Percentiles rank a stretch among this genome's conserved stretches.
Conservation (phyloP, 2,113 vertebrate species). For the Pholis gunnellus region DNA sequence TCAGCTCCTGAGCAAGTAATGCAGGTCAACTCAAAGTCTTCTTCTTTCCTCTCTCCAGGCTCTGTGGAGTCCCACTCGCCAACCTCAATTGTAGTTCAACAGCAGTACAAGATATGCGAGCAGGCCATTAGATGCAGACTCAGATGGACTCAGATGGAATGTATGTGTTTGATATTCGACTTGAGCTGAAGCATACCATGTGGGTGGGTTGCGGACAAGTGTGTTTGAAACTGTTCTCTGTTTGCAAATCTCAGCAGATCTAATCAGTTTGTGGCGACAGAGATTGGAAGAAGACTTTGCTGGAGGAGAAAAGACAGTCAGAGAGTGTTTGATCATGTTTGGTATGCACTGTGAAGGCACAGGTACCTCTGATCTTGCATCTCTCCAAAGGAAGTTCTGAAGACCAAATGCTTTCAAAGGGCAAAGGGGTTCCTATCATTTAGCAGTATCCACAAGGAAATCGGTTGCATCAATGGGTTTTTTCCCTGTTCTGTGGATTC, state of each 20-base stretch:
- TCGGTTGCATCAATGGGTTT: constrained; percentile 33
- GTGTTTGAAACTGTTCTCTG: constrained; percentile 74
- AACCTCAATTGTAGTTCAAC: constrained; percentile 23
- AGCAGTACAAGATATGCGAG: constrained; percentile 26
- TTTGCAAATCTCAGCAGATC: constrained; percentile 81
- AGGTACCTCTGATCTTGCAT: constrained; percentile 82
- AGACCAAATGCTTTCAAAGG: constrained; percentile 51
- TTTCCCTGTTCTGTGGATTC: constrained; percentile 2
- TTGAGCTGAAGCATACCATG: constrained; percentile 54
- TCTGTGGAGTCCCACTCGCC: constrained; percentile 16
- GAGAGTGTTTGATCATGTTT: constrained; percentile 83
- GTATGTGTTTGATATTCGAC: constrained; percentile 70
- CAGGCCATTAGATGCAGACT: constrained; percentile 50
- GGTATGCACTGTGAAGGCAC: constrained; percentile 88
- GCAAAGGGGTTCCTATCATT: constrained; percentile 42
- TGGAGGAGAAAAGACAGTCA: constrained; percentile 68
- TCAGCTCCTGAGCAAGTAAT: constrained; percentile 52
- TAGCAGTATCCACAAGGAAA: constrained; percentile 44
- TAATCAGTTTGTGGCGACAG: constrained; percentile 87
- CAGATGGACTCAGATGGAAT: constrained; percentile 54
- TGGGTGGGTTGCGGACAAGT: constrained; percentile 66
- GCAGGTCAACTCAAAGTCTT: constrained; percentile 55
- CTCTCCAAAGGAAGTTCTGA: constrained; percentile 67
- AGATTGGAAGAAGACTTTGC: constrained; percentile 85
- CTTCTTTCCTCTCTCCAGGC: constrained; percentile 18